phyloP scores from a whole-genome alignment of 2,888 invertebrate species.

The Cylindroiulus punctatus region DNA sequence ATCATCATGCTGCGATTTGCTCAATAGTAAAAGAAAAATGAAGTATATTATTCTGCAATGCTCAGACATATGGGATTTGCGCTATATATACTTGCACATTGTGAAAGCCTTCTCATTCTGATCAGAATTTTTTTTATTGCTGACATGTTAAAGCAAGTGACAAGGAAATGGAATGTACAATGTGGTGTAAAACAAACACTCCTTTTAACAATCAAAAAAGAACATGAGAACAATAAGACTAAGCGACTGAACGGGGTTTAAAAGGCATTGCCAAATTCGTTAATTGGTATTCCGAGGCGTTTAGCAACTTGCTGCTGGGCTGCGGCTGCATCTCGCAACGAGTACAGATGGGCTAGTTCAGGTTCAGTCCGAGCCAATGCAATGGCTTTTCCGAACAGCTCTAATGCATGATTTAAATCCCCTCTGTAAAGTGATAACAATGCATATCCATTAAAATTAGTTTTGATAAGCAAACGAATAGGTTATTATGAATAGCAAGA shows the following conservation, averaged over 20 bases:
- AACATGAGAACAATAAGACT: constrained; percentile 23
- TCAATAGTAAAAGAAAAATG: not conserved
- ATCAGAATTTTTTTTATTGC: not conserved
- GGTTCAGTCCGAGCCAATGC: constrained; percentile 83
- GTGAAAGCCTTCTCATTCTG: not conserved
- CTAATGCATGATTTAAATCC: constrained; percentile 82
- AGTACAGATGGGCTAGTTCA: constrained; percentile 91
- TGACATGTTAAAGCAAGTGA: not conserved
- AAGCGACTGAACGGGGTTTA: not conserved
- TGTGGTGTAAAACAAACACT: constrained; percentile 30
- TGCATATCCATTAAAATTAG: no score
- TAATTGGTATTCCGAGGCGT: constrained; percentile 72
- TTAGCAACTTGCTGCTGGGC: constrained; percentile 86
- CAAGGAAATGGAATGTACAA: not conserved
- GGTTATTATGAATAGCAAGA: not conserved
- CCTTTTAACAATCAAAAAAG: not conserved
- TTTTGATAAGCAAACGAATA: not conserved
- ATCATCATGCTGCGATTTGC: not conserved
- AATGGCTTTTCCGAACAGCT: constrained; percentile 88
- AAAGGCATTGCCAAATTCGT: constrained; percentile 52
- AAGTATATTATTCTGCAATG: not conserved
- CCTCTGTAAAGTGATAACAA: constrained; percentile 73
- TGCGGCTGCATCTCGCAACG: constrained; percentile 87
- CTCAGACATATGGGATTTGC: not conserved
- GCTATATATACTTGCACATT: not conserved